These are phyloP conservation scores for Leptatherina wallacei DNA, from an alignment of 2,797 vertebrate species.

Conservation along the genomic window DNA sequence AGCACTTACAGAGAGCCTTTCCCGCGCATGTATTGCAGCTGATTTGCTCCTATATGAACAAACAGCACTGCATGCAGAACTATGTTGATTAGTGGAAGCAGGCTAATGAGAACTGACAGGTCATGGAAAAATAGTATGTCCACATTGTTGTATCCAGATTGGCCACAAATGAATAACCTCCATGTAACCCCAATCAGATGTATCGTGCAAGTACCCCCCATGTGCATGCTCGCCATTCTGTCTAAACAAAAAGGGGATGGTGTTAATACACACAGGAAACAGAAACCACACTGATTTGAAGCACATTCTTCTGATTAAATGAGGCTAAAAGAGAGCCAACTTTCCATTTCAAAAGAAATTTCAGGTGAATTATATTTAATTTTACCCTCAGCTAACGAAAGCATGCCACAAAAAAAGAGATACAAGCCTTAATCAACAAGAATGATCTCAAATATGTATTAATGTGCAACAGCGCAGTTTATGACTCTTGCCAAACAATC, in stretches of 20 bases:
- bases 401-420: slow-evolving; percentile 27
- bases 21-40: neutral
- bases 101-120: slow-evolving; percentile 44
- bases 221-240: slow-evolving; percentile 45
- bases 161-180: slow-evolving; percentile 55
- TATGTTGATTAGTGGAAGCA: slow-evolving; percentile 49
- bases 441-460: slow-evolving; percentile 24
- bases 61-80: slow-evolving; percentile 10
- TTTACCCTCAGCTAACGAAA: slow-evolving; percentile 33
- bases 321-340: slow-evolving; percentile 49
- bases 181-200: slow-evolving; percentile 53
- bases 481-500: slow-evolving; percentile 9
- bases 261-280: slow-evolving; percentile 65
- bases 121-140: slow-evolving; percentile 35
- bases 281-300: slow-evolving; percentile 54
- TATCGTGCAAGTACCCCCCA: slow-evolving; percentile 55
- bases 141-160: slow-evolving; percentile 56
- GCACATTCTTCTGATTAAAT: slow-evolving; percentile 69
- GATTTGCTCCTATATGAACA: neutral
- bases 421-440: slow-evolving; percentile 1
- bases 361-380: slow-evolving; percentile 57
- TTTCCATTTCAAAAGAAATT: slow-evolving; percentile 69
- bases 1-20: slow-evolving; percentile 10
- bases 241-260: slow-evolving; percentile 66
- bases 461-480: slow-evolving; percentile 8